These are phyloP conservation scores for Halcyon malimbica DNA, from an alignment of 2,113 vertebrate genomes.

Conservation along the genomic window DNA sequence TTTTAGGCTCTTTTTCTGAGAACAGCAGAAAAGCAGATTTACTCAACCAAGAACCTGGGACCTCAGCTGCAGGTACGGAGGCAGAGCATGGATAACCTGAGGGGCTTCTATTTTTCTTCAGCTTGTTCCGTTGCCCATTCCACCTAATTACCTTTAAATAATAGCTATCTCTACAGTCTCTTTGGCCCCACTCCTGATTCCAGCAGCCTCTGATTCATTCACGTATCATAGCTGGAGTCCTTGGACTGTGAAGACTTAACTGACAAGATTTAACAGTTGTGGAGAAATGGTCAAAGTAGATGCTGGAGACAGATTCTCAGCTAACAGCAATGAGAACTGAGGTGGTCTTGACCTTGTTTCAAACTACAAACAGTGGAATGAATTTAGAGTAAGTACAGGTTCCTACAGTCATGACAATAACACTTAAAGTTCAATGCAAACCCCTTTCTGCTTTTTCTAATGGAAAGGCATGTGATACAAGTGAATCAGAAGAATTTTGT, in stretches of 20 bases:
- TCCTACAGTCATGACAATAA: neutral
- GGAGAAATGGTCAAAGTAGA: neutral
- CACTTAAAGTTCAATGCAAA: neutral
- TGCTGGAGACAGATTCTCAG: neutral
- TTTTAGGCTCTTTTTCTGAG: neutral
- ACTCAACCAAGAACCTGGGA: constrained; percentile 3
- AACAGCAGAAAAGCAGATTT: neutral
- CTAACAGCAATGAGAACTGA: constrained; percentile 5
- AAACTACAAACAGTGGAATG: neutral
- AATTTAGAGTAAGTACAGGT: neutral
- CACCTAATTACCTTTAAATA: constrained; percentile 52
- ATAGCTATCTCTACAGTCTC: constrained; percentile 7
- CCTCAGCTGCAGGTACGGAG: neutral
- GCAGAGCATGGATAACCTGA: neutral
- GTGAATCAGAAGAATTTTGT: neutral
- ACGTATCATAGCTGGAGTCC: neutral
- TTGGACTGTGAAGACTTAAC: neutral
- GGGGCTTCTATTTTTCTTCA: constrained; percentile 9
- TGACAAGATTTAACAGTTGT: constrained; percentile 15
- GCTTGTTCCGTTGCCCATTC: constrained; percentile 34
- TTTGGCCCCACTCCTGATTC: constrained; percentile 10
- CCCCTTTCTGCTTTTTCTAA: neutral
- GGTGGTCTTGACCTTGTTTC: neutral
- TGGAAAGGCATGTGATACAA: neutral
- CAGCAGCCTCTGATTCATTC: constrained; percentile 16